Percentiles rank a stretch among this genome's conserved stretches.
Conservation (phyloP, 2,888 invertebrate species). For the Caenorhabditis doughertyi region DNA sequence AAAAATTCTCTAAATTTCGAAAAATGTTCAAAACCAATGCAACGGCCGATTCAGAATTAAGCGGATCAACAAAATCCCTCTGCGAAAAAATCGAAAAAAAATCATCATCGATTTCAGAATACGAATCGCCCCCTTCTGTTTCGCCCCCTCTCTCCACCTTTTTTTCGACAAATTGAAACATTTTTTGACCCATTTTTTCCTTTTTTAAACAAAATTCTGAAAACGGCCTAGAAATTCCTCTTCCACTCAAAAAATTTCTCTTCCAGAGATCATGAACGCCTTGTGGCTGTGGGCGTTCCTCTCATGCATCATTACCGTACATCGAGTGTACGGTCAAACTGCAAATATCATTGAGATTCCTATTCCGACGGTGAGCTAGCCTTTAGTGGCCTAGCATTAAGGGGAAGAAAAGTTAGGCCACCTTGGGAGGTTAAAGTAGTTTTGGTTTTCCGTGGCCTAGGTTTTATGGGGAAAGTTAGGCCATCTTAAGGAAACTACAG, state of each 20-base stretch:
- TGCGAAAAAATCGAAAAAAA: too few relatives aligned
- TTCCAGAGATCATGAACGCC: constrained; percentile 33
- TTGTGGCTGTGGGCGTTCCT: constrained; percentile 39
- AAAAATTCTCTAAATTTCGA: neutral
- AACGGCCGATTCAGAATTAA: constrained; percentile 41
- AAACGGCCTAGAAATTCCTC: neutral
- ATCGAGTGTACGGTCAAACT: constrained; percentile 19
- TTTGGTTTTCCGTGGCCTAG: too few relatives aligned
- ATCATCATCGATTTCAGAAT: too few relatives aligned
- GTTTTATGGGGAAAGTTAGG: too few relatives aligned
- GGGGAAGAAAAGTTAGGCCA: neutral
- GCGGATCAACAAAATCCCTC: constrained; percentile 57
- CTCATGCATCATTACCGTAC: constrained; percentile 7
- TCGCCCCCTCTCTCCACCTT: too few relatives aligned
- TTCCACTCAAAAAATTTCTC: neutral
- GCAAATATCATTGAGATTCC: constrained; percentile 54
- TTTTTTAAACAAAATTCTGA: neutral
- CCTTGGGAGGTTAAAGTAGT: too few relatives aligned
- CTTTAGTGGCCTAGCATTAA: neutral
- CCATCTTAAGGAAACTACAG: too few relatives aligned
- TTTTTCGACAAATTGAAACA: too few relatives aligned
- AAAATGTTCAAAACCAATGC: neutral
- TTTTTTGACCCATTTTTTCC: neutral
- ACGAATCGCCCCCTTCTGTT: too few relatives aligned
- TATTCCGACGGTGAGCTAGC: constrained; percentile 44